These are phyloP conservation scores for Agrypnia vestita DNA, from an alignment of 1,140 invertebrate genomes.

Conservation along the genomic window DNA sequence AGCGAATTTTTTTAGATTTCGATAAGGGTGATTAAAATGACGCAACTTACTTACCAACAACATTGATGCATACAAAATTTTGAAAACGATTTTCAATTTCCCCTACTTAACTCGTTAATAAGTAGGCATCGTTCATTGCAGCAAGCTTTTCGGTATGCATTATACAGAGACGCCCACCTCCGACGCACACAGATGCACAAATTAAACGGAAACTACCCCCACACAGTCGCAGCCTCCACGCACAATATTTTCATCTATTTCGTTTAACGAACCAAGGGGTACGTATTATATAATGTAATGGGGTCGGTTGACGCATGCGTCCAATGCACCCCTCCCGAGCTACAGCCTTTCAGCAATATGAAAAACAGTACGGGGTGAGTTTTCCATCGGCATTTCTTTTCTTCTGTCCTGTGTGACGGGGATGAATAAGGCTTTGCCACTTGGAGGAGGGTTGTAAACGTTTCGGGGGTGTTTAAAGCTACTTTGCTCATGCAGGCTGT, in stretches of 20 bases:
- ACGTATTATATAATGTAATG: slow-evolving; percentile 41
- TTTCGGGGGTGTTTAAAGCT: slow-evolving; percentile 30
- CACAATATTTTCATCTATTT: slow-evolving; percentile 46
- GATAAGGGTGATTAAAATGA: neutral
- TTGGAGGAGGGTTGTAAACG: slow-evolving; percentile 32
- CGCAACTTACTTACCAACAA: neutral
- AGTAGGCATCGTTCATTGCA: slow-evolving; percentile 29
- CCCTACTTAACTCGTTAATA: slow-evolving; percentile 26
- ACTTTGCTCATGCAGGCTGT: slow-evolving; percentile 9
- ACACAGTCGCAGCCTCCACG: slow-evolving; percentile 11
- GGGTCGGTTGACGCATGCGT: slow-evolving; percentile 19
- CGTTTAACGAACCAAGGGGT: slow-evolving; percentile 43
- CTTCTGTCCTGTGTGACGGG: slow-evolving; percentile 39
- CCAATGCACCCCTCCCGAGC: slow-evolving; percentile 8
- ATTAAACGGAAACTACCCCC: slow-evolving; percentile 40
- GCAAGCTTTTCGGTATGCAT: slow-evolving; percentile 34
- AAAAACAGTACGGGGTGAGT: slow-evolving; percentile 38
- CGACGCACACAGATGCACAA: slow-evolving; percentile 21
- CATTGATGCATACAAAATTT: slow-evolving; percentile 21
- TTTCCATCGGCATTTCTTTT: slow-evolving; percentile 33
- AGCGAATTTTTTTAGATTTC: neutral
- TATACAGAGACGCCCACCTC: slow-evolving; percentile 21
- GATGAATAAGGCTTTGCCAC: slow-evolving; percentile 37
- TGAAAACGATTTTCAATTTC: slow-evolving; percentile 13
- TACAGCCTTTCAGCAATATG: slow-evolving; percentile 21